phyloP scores from a whole-genome alignment of 2,113 vertebrate genomes.

The Tinamus guttatus region DNA sequence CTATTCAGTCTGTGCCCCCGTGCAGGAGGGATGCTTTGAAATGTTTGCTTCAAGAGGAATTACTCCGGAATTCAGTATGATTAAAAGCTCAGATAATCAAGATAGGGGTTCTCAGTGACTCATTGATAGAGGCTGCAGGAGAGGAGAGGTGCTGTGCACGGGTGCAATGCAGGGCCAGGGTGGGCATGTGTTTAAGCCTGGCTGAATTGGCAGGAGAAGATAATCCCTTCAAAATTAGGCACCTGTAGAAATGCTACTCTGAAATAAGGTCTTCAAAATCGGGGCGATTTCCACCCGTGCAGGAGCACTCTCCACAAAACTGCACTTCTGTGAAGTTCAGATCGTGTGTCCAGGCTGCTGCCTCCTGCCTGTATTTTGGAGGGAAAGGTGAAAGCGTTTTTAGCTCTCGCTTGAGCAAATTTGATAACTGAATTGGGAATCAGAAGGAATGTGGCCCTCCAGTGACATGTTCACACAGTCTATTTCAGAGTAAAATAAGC shows the following conservation, averaged over 20 bases:
- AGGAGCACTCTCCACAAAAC: background rate
- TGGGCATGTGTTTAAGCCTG: background rate
- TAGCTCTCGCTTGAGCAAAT: background rate
- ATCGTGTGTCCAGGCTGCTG: background rate
- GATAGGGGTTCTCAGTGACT: constrained; percentile 9
- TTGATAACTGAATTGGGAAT: constrained; percentile 3
- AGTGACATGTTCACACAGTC: background rate
- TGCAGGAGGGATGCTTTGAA: background rate
- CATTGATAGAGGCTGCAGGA: background rate
- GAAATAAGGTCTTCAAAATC: background rate
- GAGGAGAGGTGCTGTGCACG: background rate
- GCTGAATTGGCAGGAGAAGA: background rate
- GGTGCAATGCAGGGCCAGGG: background rate
- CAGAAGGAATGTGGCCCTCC: background rate
- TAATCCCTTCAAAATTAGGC: background rate
- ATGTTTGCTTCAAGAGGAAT: constrained; percentile 11
- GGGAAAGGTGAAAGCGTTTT: background rate
- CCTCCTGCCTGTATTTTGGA: background rate
- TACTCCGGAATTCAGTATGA: constrained; percentile 14
- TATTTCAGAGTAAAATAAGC: background rate
- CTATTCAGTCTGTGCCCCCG: background rate
- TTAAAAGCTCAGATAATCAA: constrained; percentile 27
- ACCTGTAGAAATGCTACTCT: background rate
- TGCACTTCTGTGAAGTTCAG: background rate
- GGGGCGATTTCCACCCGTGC: background rate